Evolutionary conservation across 2,797 vertebrate species (phyloP).

Genomic region (Taenioides sp.): DNA sequence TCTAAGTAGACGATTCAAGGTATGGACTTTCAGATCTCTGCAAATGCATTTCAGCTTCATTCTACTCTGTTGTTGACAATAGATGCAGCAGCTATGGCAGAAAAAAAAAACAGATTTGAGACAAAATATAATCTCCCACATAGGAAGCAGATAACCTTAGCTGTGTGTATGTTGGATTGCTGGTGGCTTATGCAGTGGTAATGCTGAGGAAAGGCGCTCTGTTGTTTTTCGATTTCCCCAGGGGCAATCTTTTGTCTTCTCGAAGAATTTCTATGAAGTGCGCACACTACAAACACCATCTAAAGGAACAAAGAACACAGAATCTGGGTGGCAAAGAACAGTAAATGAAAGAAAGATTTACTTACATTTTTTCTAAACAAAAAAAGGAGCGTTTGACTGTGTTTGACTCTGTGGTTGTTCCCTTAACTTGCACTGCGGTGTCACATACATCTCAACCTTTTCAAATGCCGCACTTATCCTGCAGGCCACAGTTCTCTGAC

Average conservation of each 20-base stretch:
- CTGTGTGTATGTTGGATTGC: constrained; percentile 1
- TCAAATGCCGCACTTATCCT: constrained; percentile 58
- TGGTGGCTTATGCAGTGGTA: constrained; percentile 3
- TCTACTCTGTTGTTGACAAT: constrained; percentile 16
- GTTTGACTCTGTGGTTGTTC: constrained; percentile 44
- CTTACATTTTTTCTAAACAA: constrained; percentile 19
- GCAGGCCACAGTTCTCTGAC: constrained; percentile 36
- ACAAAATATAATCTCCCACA: constrained; percentile 14
- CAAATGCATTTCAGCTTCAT: constrained; percentile 31
- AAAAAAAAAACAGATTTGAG: constrained; percentile 17
- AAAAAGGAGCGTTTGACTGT: constrained; percentile 16
- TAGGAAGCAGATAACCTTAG: constrained; percentile 30
- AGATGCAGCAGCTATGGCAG: constrained; percentile 19
- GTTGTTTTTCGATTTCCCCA: constrained; percentile 41
- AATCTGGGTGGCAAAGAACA: constrained; percentile 23
- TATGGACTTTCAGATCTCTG: constrained; percentile 32
- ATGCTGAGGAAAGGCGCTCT: constrained; percentile 15
- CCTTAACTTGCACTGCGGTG: constrained; percentile 40
- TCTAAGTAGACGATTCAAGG: constrained; percentile 20
- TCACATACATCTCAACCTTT: constrained; percentile 57
- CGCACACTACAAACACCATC: constrained; percentile 27
- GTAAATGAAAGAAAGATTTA: constrained; percentile 25
- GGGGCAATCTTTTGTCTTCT: constrained; percentile 22
- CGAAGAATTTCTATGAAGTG: constrained; percentile 25
- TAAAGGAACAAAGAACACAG: constrained; percentile 24